Evolutionary conservation across 2,888 invertebrate genomes (phyloP).

Genomic region (Myopa tessellatipennis): DNA sequence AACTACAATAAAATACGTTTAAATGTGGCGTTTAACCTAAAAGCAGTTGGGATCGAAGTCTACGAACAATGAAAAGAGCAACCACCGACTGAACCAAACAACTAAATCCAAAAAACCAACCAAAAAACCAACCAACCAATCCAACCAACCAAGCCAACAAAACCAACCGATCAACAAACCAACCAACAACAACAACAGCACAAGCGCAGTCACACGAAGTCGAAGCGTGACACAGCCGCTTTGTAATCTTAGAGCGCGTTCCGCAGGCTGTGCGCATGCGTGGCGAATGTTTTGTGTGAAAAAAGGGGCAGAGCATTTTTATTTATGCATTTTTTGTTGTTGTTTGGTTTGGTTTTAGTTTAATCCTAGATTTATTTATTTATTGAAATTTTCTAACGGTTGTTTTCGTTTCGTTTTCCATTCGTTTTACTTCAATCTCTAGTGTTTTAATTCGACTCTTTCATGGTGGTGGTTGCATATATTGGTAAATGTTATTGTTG

Average conservation of each 20-base stretch:
- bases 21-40: neutral
- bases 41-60: too few species aligned
- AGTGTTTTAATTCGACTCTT: neutral
- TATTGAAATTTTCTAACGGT: slow-evolving; percentile 19
- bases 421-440: neutral
- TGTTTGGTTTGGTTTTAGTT: neutral
- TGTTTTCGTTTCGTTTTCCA: neutral
- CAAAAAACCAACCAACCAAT: neutral
- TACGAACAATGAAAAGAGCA: neutral
- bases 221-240: slow-evolving; percentile 30
- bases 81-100: neutral
- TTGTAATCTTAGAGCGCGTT: neutral
- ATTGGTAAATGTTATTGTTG: neutral
- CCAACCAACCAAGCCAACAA: neutral
- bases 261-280: slow-evolving; percentile 15
- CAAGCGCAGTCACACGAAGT: slow-evolving; percentile 1
- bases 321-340: slow-evolving; percentile 9
- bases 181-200: neutral
- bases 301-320: neutral
- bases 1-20: slow-evolving; percentile 24
- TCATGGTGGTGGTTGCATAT: neutral
- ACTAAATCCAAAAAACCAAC: neutral
- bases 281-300: slow-evolving; percentile 3
- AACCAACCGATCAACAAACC: neutral
- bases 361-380: slow-evolving; percentile 19